These are phyloP conservation scores for Sthenelais limicola DNA, from an alignment of 2,888 invertebrate genomes.

Conservation along the genomic window DNA sequence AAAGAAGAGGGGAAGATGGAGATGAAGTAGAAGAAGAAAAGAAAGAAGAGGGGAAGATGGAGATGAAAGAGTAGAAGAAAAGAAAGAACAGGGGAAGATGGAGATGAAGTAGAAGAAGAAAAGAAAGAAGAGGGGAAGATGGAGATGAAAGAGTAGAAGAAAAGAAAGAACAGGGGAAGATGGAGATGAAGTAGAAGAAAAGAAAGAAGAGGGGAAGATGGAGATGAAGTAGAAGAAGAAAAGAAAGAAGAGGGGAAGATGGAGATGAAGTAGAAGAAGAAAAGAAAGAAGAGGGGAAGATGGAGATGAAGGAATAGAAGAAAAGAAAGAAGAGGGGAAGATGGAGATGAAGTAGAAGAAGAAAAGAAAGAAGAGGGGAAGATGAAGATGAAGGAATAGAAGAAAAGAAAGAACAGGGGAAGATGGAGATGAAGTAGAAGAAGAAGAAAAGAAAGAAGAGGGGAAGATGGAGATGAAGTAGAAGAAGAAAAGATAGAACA, in stretches of 20 bases:
- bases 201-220: not conserved
- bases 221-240: constrained; percentile 1
- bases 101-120: not conserved
- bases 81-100: not conserved
- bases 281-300: not conserved
- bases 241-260: not conserved
- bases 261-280: not conserved
- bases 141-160: not conserved
- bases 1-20: not conserved
- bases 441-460: too few species aligned
- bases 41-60: constrained; percentile 3
- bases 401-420: not conserved
- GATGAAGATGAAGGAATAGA: not conserved
- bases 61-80: not conserved
- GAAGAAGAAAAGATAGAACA: not conserved
- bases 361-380: not conserved
- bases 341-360: not conserved
- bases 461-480: not conserved
- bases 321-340: constrained; percentile 9
- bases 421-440: not conserved
- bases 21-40: not conserved
- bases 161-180: not conserved
- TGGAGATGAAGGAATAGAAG: not conserved
- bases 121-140: not conserved
- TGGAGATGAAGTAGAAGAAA: not conserved